phyloP scores from a whole-genome alignment of 1,140 invertebrate genomes.

The Anadara kagoshimensis region DNA sequence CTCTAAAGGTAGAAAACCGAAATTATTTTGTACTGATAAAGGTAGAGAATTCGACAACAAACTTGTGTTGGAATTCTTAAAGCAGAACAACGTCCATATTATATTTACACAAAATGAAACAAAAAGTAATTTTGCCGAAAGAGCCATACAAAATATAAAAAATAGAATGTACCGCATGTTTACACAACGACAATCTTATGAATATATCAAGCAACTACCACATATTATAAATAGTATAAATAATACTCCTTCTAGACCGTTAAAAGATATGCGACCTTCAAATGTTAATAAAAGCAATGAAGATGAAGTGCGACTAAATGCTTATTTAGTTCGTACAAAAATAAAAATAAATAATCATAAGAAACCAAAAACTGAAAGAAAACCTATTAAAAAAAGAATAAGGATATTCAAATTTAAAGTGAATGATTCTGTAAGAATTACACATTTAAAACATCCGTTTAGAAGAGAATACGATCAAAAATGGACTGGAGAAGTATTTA shows the following conservation, averaged over 20 bases:
- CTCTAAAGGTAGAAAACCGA: constrained; percentile 20
- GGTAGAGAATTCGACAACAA: constrained; percentile 15
- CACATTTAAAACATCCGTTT: constrained; percentile 18
- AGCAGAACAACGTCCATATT: constrained; percentile 4
- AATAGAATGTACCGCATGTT: constrained; percentile 21
- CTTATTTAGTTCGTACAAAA: constrained; percentile 1
- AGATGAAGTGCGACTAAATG: constrained; percentile 7
- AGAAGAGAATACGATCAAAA: constrained; percentile 14
- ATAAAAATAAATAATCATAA: not conserved
- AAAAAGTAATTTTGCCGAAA: constrained; percentile 6
- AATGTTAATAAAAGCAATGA: constrained; percentile 13
- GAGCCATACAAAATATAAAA: constrained; percentile 11
- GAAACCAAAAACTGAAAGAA: not conserved
- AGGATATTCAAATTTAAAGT: not conserved
- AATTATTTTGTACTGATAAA: constrained; percentile 15
- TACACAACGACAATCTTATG: constrained; percentile 5
- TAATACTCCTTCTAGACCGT: constrained; percentile 5
- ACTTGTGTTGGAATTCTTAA: constrained; percentile 10
- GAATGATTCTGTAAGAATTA: not conserved
- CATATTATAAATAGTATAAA: constrained; percentile 18
- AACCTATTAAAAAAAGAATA: not conserved
- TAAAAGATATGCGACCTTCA: constrained; percentile 18
- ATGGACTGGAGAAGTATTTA: constrained; percentile 12
- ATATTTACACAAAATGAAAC: constrained; percentile 16
- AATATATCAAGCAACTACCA: constrained; percentile 18